A percentile compares a stretch with the other conserved stretches of the same genome.
These are phyloP conservation scores for Tautogolabrus adspersus DNA, from an alignment of 2,113 vertebrate species.

Conservation along the genomic window DNA sequence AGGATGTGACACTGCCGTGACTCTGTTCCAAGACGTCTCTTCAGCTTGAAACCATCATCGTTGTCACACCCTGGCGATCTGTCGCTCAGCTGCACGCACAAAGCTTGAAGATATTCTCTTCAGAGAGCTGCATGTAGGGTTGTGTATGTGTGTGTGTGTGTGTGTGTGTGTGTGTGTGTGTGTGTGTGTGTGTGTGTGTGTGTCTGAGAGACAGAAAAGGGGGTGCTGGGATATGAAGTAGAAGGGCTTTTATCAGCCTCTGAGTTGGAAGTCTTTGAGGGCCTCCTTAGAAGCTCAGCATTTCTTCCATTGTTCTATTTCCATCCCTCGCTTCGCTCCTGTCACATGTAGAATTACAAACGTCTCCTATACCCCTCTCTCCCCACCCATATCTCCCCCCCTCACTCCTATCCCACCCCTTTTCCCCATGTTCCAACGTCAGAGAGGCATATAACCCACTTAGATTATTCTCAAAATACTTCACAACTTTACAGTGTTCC, in stretches of 20 bases:
- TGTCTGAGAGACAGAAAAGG: constrained; percentile 52
- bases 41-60: constrained; percentile 78
- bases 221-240: constrained; percentile 77
- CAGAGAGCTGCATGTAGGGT: constrained; percentile 60
- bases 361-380: constrained; percentile 65
- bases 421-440: constrained; percentile 72
- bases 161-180: constrained; percentile 43
- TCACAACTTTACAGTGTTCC: constrained; percentile 74
- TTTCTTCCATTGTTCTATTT: constrained; percentile 86
- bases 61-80: constrained; percentile 80
- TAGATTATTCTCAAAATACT: constrained; percentile 80
- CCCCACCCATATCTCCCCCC: constrained; percentile 27
- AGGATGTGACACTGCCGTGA: constrained; percentile 74
- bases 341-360: constrained; percentile 85
- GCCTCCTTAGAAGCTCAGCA: constrained; percentile 82
- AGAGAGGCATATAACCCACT: constrained; percentile 80
- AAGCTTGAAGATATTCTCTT: constrained; percentile 77
- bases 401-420: constrained; percentile 58
- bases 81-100: constrained; percentile 71
- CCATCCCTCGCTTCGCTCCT: constrained; percentile 81
- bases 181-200: constrained; percentile 43
- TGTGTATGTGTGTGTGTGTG: constrained; percentile 42
- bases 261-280: constrained; percentile 84
- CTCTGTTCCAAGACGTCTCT: constrained; percentile 73
- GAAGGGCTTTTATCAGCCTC: constrained; percentile 83